Conservation (phyloP, 2,113 vertebrate species). For the Drymodes brunneopygia region DNA sequence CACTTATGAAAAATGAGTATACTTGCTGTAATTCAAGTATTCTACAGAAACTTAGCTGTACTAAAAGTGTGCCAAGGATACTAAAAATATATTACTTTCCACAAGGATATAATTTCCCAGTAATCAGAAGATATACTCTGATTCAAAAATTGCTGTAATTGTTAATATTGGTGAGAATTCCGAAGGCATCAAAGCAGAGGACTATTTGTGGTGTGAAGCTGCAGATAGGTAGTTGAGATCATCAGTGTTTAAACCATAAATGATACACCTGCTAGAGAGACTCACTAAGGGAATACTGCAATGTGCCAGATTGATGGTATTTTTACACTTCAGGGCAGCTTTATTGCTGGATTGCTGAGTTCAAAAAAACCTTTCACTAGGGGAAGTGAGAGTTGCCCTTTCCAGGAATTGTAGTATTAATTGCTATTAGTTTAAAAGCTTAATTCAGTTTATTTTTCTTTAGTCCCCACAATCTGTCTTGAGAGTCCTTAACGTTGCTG, state of each 20-base stretch:
- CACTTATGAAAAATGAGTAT: constrained; percentile 56
- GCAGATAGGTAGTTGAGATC: not conserved
- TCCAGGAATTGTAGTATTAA: not conserved
- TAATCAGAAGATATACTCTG: constrained; percentile 57
- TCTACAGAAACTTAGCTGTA: constrained; percentile 50
- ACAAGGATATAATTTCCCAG: constrained; percentile 57
- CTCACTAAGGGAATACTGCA: not conserved
- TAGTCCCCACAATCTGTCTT: not conserved
- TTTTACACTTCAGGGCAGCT: not conserved
- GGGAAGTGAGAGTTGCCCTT: not conserved
- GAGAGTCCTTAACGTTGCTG: not conserved
- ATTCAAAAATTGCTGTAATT: constrained; percentile 59
- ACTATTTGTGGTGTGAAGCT: not conserved
- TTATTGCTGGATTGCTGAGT: not conserved
- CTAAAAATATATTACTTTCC: constrained; percentile 65
- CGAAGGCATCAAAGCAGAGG: not conserved
- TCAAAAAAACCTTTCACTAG: not conserved
- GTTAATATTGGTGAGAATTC: constrained; percentile 38
- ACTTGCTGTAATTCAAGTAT: constrained; percentile 66
- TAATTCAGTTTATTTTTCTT: not conserved
- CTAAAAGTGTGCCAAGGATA: constrained; percentile 50
- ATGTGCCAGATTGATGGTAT: not conserved
- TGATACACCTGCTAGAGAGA: not conserved
- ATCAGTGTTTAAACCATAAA: not conserved
- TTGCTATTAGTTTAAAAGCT: not conserved